Base-by-base conservation (phyloP, 2,113 vertebrate species). In the Caloenas nicobarica region DNA sequence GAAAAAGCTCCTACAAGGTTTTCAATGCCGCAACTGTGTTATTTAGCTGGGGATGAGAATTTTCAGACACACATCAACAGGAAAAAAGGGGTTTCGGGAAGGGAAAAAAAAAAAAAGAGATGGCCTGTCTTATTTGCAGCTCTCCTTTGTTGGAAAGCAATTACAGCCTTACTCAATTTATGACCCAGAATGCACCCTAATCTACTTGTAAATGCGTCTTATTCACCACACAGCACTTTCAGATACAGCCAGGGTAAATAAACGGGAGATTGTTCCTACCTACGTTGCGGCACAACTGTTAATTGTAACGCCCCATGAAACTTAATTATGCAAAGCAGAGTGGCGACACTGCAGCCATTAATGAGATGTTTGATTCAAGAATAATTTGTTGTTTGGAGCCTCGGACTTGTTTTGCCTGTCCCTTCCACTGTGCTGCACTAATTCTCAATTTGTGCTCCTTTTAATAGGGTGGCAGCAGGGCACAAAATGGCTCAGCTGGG, bases 291-390 rank as follows among this genome's bases (percentile, higher is more conserved):
- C 93, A 96, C 96, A 96, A 95, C 95, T 96, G 93, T 97, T 98
- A 98, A 98, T 97, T 97, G 93, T 96, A 97, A 97, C 96, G 96
- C 96, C 97, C 96, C 95, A 96, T 97, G 98, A 97, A 98, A 97
- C 97, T 98, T 98, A 97, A 98, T 98, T 98, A 98, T 98, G 97
- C 97, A 98, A 97, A 98, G 96, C 97, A 97, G 96, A 98, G 96
- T 65, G 61, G 95, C 88, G 85, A 98, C 95, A 96, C 97, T 96
- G 95, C 92, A 97, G 96, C 97, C 97, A 97, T 97, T 98, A 98
- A 98, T 98, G 97, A 97, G 97, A 97, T 97, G 97, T 97, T 97
- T 98, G 97, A 97, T 98, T 98, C 97, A 97, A 97, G 97, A 97
- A 97, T 97, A 97, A 98, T 98, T 98, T 98, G 96, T 98, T 97